Evolutionary conservation across 2,113 vertebrate species (phyloP).

Genomic region (Cavia aperea): DNA sequence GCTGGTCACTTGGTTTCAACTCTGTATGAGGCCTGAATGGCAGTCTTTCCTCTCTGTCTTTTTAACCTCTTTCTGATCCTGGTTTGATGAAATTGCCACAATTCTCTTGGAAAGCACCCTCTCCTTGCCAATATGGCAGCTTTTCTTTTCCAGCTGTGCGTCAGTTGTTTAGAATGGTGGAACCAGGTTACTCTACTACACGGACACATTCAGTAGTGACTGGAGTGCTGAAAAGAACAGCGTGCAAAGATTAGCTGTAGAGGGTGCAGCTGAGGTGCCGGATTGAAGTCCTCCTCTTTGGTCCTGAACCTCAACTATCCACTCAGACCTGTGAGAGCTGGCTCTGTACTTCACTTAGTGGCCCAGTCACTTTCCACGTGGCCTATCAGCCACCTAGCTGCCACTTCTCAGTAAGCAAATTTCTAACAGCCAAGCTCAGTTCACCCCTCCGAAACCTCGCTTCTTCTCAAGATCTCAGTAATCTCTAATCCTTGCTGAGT

Average conservation of each 20-base stretch:
- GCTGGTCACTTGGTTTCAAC: neutral
- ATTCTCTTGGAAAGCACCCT: neutral
- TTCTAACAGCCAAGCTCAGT: neutral
- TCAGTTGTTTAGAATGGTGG: neutral
- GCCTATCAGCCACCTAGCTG: neutral
- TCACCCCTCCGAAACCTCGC: neutral
- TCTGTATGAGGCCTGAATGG: neutral
- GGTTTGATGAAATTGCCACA: neutral
- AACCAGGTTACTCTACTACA: neutral
- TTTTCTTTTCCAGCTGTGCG: neutral
- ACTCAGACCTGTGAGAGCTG: neutral
- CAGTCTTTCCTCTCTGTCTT: constrained; percentile 18
- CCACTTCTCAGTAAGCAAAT: neutral
- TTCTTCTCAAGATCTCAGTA: neutral
- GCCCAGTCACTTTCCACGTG: neutral
- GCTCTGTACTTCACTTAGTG: neutral
- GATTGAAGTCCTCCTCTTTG: neutral
- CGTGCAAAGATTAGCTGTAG: neutral
- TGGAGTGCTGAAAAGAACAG: neutral
- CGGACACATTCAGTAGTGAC: neutral
- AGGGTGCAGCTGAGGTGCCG: neutral
- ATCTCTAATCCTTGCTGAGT: neutral
- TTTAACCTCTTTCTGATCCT: neutral
- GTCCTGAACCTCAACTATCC: neutral
- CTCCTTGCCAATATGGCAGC: neutral